Evolutionary conservation across 2,888 invertebrate species (phyloP).

Genomic region (Drosophila nigricruria): DNA sequence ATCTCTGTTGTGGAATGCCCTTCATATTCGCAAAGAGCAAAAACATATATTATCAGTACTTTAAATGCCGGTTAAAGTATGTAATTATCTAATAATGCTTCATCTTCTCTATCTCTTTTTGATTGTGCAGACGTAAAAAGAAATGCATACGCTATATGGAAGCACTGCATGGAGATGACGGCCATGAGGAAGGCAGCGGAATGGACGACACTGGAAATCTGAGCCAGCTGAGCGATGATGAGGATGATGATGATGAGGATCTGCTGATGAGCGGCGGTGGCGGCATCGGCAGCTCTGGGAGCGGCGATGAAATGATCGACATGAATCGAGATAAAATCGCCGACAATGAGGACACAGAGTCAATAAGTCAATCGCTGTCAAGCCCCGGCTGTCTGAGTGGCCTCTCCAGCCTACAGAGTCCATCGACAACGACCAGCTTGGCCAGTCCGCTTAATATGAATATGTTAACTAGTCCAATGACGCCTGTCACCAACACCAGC

Average conservation of each 20-base stretch:
- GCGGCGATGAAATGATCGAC: slow-evolving; percentile 87
- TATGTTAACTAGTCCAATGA: slow-evolving; percentile 88
- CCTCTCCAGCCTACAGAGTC: slow-evolving; percentile 89
- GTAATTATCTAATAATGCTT: background rate
- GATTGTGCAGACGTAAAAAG: slow-evolving; percentile 93
- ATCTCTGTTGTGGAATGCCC: slow-evolving; percentile 44
- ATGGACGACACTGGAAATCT: slow-evolving; percentile 84
- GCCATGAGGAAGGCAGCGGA: slow-evolving; percentile 86
- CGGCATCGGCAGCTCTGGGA: slow-evolving; percentile 88
- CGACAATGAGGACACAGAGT: slow-evolving; percentile 88
- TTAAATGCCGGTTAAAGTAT: background rate
- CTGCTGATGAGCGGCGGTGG: slow-evolving; percentile 89
- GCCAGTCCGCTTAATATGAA: slow-evolving; percentile 93
- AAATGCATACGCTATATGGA: slow-evolving; percentile 98
- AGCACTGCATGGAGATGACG: slow-evolving; percentile 87
- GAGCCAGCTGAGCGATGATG: slow-evolving; percentile 74
- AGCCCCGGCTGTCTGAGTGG: slow-evolving; percentile 89
- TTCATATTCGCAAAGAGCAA: slow-evolving; percentile 27
- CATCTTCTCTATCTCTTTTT: slow-evolving; percentile 2
- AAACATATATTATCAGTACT: background rate
- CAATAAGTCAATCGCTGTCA: slow-evolving; percentile 87
- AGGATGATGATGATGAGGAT: slow-evolving; percentile 83
- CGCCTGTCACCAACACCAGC: slow-evolving; percentile 59
- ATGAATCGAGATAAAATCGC: slow-evolving; percentile 86
- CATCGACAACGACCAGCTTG: slow-evolving; percentile 90